Evolutionary conservation across 2,113 vertebrate genomes (phyloP).

Genomic region (Myrmecobius fasciatus): DNA sequence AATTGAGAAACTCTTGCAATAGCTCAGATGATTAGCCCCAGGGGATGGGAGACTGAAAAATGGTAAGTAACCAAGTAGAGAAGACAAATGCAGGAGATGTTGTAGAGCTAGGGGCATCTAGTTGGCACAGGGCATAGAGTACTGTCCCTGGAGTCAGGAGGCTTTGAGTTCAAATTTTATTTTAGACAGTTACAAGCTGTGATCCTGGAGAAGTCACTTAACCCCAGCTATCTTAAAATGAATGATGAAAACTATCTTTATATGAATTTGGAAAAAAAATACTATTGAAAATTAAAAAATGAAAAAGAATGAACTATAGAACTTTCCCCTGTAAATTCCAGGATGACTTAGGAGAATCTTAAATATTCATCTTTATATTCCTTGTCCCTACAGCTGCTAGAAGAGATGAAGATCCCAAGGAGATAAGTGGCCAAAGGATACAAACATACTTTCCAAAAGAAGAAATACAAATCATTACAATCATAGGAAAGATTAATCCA

Average conservation of each 20-base stretch:
- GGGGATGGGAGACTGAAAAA: not conserved
- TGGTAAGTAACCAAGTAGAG: not conserved
- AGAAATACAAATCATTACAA: not conserved
- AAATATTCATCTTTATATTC: not conserved
- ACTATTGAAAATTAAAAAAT: too few species aligned
- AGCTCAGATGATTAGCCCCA: not conserved
- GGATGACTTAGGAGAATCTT: not conserved
- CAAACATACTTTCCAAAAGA: not conserved
- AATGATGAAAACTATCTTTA: too few species aligned
- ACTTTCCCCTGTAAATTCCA: not conserved
- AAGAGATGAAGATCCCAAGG: not conserved
- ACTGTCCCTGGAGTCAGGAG: too few species aligned
- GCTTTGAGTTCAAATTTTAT: too few species aligned
- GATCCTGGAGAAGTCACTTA: too few species aligned
- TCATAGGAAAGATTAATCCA: not conserved
- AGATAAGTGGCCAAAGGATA: not conserved
- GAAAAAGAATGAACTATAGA: not conserved
- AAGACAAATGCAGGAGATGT: not conserved
- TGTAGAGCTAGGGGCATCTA: not conserved
- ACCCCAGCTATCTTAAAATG: too few species aligned
- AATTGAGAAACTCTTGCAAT: not conserved
- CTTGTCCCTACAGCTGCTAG: not conserved
- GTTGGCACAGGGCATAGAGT: too few species aligned
- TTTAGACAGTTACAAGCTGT: too few species aligned
- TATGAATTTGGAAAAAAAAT: too few species aligned